Conservation (phyloP, 2,888 invertebrate genomes). For the Pristionchus exspectatus region DNA sequence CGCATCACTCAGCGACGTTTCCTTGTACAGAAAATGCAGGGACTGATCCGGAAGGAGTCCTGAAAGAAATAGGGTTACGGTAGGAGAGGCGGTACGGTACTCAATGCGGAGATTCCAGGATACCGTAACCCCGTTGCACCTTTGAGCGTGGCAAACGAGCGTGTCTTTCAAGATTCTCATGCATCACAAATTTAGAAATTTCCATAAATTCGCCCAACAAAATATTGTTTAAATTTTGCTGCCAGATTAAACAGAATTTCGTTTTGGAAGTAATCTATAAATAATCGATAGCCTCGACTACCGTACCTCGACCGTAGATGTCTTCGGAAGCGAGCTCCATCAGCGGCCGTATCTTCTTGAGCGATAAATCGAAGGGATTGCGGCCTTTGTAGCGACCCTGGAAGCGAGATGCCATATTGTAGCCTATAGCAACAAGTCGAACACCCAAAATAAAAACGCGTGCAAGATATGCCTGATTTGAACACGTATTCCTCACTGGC, state of each 20-base stretch:
- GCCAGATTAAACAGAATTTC: too few relatives aligned
- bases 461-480: background rate
- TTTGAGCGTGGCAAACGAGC: too few relatives aligned
- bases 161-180: too few relatives aligned
- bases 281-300: background rate
- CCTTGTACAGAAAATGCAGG: constrained; percentile 66
- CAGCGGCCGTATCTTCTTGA: constrained; percentile 70
- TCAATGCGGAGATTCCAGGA: background rate
- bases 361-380: constrained; percentile 75
- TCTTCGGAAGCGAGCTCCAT: constrained; percentile 72
- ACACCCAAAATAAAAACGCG: background rate
- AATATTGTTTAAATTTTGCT: too few relatives aligned
- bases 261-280: background rate
- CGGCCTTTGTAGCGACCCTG: constrained; percentile 56
- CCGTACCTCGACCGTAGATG: constrained; percentile 63
- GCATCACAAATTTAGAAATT: too few relatives aligned
- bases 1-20: constrained; percentile 74
- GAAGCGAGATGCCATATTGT: background rate
- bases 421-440: too few relatives aligned
- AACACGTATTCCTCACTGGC: background rate
- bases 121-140: background rate
- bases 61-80: background rate
- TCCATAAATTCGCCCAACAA: too few relatives aligned
- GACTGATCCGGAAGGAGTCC: constrained; percentile 68
- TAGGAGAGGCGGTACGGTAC: background rate